These are phyloP conservation scores for Brassicogethes aeneus DNA, from an alignment of 2,888 invertebrate species.

Conservation along the genomic window DNA sequence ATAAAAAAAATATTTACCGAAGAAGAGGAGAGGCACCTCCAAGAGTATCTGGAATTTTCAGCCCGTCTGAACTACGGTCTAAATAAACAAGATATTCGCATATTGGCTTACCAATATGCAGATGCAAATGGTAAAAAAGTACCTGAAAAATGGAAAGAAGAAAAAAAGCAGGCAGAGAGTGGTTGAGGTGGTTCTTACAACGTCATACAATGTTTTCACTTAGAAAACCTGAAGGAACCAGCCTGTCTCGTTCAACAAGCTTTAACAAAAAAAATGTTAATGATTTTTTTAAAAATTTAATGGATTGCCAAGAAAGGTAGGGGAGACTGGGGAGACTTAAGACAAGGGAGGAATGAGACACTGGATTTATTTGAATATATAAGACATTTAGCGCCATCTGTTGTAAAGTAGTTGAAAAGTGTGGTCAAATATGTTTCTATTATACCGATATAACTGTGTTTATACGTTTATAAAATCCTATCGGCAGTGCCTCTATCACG, in stretches of 20 bases:
- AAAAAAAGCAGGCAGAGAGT: neutral
- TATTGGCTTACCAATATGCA: slow-evolving; percentile 5
- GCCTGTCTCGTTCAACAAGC: slow-evolving; percentile 5
- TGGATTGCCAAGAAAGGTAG: neutral
- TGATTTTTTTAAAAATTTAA: slow-evolving; percentile 3
- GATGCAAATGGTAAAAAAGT: slow-evolving; percentile 1
- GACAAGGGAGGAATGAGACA: no score
- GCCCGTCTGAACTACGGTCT: slow-evolving; percentile 1
- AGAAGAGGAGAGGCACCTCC: slow-evolving; percentile 3
- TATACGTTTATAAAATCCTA: no score
- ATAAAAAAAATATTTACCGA: slow-evolving; percentile 1
- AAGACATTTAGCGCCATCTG: no score
- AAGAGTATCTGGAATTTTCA: slow-evolving; percentile 3
- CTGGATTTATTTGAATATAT: no score
- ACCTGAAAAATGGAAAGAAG: slow-evolving; percentile 2
- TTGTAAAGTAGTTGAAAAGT: no score
- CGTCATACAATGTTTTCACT: slow-evolving; percentile 2
- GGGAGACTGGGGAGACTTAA: no score
- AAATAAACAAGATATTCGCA: slow-evolving; percentile 4
- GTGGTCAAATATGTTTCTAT: no score
- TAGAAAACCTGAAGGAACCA: slow-evolving; percentile 7
- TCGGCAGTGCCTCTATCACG: no score
- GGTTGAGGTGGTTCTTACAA: neutral
- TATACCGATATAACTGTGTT: no score
- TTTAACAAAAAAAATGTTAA: slow-evolving; percentile 6